Base-by-base conservation (phyloP, 2,888 invertebrate genomes). In the Seladonia tumulorum region DNA sequence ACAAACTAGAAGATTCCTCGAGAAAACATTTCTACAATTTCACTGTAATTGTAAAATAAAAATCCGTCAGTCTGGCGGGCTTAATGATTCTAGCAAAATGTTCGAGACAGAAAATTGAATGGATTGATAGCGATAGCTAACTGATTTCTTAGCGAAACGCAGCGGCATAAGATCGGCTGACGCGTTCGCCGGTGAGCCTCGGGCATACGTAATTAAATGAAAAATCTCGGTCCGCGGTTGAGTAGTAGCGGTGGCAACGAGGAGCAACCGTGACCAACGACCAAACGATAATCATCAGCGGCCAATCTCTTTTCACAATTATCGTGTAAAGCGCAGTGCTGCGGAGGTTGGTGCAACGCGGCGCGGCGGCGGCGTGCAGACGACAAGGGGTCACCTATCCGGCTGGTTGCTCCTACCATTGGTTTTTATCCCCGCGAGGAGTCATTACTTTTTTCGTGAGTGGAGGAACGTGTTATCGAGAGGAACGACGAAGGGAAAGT, bases 401-500 rank as follows among this genome's bases (percentile, higher is more conserved):
- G 63, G 63, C 63, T n/a, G 63, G 63, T 63, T 63, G 29, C 70
- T 70, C 71, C 85, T 85, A 83, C 85, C 78, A 63, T 75, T 29
- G 39, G n/a, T n/a, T 66, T 66, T n/a, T 57, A 71, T 79, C 79
- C 68, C 75, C 68, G 60, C 79, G 75, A 77, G 71, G 45, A 75
- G 87, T 39, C 29, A 16, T 66, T 60, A 71, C 1, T 70, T 39
- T 87, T 75, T 76, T 79, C 76, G 71, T 86, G 8, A 63, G 79
- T 29, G 71, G 71, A 80, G 49, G 79, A 74, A 87, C 81, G 72
- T 81, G 87, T 89, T 89, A 89, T 82, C 87, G 86, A 81, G 86
- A 87, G 87, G 87, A 86, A 86, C 85, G 89, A 84, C 85, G 89
- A 85, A 91, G 88, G 92, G 92, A 91, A 92, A 92, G 90, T 92